Percentiles rank a stretch among this genome's conserved stretches.
Conservation (phyloP, 1,140 invertebrate genomes). For the Helicoverpa zea region DNA sequence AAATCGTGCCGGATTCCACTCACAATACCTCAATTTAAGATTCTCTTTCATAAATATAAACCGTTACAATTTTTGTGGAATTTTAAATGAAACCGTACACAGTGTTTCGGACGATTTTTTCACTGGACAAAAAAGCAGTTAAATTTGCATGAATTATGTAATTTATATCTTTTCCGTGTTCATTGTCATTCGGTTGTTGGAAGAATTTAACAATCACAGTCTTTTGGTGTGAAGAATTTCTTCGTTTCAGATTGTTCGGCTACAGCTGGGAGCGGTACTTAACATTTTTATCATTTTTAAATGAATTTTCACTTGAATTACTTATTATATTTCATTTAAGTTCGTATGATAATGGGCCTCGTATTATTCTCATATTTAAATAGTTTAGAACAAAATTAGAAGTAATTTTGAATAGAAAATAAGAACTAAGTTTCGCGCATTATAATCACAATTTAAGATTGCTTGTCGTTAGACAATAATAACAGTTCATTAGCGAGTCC, state of each 20-base stretch:
- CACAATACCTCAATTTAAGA: slow-evolving; percentile 51
- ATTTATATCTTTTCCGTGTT: slow-evolving; percentile 47
- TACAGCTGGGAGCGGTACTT: slow-evolving; percentile 1
- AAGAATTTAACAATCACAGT: slow-evolving; percentile 28
- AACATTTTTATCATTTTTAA: slow-evolving; percentile 27
- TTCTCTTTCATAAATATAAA: slow-evolving; percentile 50
- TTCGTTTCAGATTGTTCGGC: not conserved
- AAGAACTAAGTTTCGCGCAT: not conserved
- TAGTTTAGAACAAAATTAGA: not conserved
- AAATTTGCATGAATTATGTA: slow-evolving; percentile 54
- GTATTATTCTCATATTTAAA: too few species aligned
- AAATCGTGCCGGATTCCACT: slow-evolving; percentile 38
- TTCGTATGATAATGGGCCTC: too few species aligned
- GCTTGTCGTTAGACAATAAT: slow-evolving; percentile 22
- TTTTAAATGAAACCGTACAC: slow-evolving; percentile 42
- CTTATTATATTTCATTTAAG: not conserved
- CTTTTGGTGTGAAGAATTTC: slow-evolving; percentile 36
- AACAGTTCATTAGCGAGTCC: slow-evolving; percentile 38
- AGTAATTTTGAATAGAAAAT: slow-evolving; percentile 8
- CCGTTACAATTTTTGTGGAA: slow-evolving; percentile 48
- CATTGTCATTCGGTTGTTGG: slow-evolving; percentile 47
- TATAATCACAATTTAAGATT: not conserved
- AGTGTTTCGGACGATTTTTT: slow-evolving; percentile 27
- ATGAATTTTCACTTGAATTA: not conserved
- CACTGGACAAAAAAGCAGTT: slow-evolving; percentile 25